Percentiles rank a stretch among this genome's conserved stretches.
phyloP scores from a whole-genome alignment of 2,797 vertebrate genomes.

The Dryobates pubescens region DNA sequence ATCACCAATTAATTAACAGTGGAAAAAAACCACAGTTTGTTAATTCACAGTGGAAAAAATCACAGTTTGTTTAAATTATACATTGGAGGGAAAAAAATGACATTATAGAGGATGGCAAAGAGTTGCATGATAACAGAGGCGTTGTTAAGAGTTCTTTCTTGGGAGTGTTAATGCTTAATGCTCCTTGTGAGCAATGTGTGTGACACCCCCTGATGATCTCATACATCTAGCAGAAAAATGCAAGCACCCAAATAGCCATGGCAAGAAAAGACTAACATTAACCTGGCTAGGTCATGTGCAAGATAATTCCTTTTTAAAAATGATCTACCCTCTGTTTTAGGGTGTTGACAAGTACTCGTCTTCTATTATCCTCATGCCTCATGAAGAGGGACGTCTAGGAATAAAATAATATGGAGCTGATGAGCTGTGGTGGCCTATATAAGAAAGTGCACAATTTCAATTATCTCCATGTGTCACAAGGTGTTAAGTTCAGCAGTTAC shows the following conservation, averaged over 20 bases:
- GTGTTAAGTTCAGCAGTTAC: background rate
- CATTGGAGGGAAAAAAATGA: background rate
- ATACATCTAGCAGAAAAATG: background rate
- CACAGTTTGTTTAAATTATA: background rate
- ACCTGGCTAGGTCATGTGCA: background rate
- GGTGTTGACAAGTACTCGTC: background rate
- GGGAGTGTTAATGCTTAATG: background rate
- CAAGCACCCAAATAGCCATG: background rate
- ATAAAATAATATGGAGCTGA: background rate
- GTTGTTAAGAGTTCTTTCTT: background rate
- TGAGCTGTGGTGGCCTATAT: background rate
- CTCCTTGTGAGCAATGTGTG: background rate
- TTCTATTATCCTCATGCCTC: background rate
- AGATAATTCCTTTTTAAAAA: background rate
- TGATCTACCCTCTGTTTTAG: background rate
- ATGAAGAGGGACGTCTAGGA: background rate
- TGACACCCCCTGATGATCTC: background rate
- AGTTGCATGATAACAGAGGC: rapidly evolving
- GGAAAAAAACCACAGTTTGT: background rate
- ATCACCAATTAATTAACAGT: background rate
- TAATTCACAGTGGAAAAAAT: background rate
- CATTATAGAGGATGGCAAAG: background rate
- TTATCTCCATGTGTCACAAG: background rate
- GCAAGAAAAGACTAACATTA: background rate
- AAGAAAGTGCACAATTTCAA: background rate